Evolutionary conservation across 2,888 invertebrate species (phyloP), one percentile per base, ranked within the genome.

Genomic region (Crossocerus cetratus): DNA sequence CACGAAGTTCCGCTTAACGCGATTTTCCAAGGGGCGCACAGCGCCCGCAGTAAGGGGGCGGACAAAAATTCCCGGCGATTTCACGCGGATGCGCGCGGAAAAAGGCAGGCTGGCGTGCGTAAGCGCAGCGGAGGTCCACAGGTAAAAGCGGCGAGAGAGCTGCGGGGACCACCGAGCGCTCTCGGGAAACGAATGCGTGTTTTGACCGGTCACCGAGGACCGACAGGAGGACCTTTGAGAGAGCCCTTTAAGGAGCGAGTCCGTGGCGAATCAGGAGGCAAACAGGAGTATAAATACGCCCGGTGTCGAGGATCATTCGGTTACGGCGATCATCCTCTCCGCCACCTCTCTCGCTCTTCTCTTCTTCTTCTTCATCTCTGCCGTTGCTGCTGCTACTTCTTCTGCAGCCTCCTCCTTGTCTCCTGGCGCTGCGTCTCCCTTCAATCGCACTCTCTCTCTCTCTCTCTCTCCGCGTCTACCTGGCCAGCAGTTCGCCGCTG

Each of bases 231-330:
- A 68, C 69, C 61, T 45, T 71, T 72, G 68, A 64, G 64, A 58
- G 60, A 45, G 53, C 57, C 65, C 71, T 78, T 77, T 67, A 77
- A 83, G 71, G 71, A 70, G 60, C 74, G 53, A 59, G 73, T 68
- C 85, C 87, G 85, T 88, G 84, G 84, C 87, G 86, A 88, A 88
- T 88, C 84, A 86, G 78, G 81, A 79, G 83, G 78, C 78, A 82
- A 82, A 82, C 76, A 82, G 72, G 77, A 86, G 82, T 84, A 85
- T 83, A 86, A 87, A 87, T 85, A 84, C 83, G 73, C 62, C 77
- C 81, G 76, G 76, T 74, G 77, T 74, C 70, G 77, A 78, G 78
- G 80, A 83, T 81, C 77, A 70, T 70, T 84, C 83, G 83, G 85
- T 85, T 83, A 86, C 83, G 85, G 74, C 77, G 82, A 82, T 82